These are phyloP conservation scores for Chymomyza caudatula DNA, from an alignment of 2,888 invertebrate genomes.

Conservation along the genomic window DNA sequence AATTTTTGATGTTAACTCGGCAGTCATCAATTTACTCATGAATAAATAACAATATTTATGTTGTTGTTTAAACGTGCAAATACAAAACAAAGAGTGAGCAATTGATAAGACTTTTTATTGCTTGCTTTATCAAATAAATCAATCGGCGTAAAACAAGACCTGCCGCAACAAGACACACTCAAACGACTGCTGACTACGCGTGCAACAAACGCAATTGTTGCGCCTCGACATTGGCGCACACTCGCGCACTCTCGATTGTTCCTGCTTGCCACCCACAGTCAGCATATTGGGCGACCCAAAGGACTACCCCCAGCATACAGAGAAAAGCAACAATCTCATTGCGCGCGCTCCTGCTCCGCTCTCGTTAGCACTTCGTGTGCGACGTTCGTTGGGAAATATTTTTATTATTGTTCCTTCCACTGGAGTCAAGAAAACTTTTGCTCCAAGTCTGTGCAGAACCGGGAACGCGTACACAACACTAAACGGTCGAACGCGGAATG, in stretches of 20 bases:
- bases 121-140: not conserved
- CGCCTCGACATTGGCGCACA: not conserved
- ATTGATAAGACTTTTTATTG: too few relatives aligned
- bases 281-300: not conserved
- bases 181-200: not conserved
- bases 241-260: not conserved
- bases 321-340: constrained; percentile 12
- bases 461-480: constrained; percentile 54
- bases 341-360: constrained; percentile 9
- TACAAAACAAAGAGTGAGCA: too few relatives aligned
- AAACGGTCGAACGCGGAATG: not conserved
- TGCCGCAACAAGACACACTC: not conserved
- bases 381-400: constrained; percentile 6
- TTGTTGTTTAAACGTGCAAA: too few relatives aligned
- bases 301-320: not conserved
- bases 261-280: not conserved
- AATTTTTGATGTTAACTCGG: too few relatives aligned
- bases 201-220: not conserved
- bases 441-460: constrained; percentile 64
- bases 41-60: too few relatives aligned
- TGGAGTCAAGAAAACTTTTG: constrained; percentile 33
- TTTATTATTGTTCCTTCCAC: constrained; percentile 11
- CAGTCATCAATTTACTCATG: too few relatives aligned
- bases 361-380: constrained; percentile 17
- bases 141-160: not conserved